Evolutionary conservation across 2,113 vertebrate genomes (phyloP).

Genomic region (Trematomus loennbergii): DNA sequence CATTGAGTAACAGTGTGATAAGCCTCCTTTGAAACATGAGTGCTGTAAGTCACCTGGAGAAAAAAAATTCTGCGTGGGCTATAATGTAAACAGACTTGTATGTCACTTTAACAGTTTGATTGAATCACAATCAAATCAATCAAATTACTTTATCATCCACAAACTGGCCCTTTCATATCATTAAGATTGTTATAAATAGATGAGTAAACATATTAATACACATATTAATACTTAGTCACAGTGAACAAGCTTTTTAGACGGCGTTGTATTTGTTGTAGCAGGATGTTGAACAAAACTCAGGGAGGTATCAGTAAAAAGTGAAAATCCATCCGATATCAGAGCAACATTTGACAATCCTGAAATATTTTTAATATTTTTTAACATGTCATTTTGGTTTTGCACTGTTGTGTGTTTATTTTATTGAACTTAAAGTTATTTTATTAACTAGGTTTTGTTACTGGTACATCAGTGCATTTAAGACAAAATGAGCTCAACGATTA

Average conservation of each 20-base stretch:
- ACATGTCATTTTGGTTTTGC: not conserved
- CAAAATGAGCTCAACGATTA: not conserved
- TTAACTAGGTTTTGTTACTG: not conserved
- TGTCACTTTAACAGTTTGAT: not conserved
- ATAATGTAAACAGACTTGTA: not conserved
- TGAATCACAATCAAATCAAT: not conserved
- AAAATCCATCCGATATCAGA: constrained; percentile 5
- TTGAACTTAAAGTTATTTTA: not conserved
- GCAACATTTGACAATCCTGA: not conserved
- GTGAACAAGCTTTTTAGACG: not conserved
- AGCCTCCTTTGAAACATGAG: not conserved
- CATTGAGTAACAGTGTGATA: not conserved
- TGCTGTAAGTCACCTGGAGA: constrained; percentile 3
- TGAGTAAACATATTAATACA: no score
- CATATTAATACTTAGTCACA: not conserved
- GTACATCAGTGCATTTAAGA: not conserved
- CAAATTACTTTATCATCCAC: not conserved
- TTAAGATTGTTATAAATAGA: not conserved
- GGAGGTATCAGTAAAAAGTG: constrained; percentile 19
- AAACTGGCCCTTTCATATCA: not conserved
- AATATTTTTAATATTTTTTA: not conserved
- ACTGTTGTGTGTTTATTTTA: not conserved
- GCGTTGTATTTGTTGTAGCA: not conserved
- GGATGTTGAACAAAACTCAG: constrained; percentile 22
- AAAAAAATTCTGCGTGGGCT: not conserved